phyloP scores from a whole-genome alignment of 2,797 vertebrate genomes.

The Pangasius larnaudii region DNA sequence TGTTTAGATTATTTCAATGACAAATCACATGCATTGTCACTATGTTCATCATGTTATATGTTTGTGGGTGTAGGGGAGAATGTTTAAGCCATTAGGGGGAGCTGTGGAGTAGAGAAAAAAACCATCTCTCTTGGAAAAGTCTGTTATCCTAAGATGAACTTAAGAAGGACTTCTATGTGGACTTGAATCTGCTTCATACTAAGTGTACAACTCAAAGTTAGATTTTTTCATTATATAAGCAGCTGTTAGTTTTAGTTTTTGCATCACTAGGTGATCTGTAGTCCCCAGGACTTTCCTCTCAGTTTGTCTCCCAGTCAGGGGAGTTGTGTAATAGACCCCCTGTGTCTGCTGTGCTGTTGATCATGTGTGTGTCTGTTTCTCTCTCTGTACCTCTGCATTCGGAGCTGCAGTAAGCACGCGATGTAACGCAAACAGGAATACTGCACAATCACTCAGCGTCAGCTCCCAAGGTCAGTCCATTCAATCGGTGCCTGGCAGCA shows the following conservation, averaged over 20 bases:
- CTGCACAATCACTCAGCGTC: conserved; percentile 49
- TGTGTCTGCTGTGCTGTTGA: neutral
- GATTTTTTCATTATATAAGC: neutral
- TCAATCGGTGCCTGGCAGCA: conserved; percentile 31
- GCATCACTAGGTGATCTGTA: neutral
- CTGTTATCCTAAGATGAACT: neutral
- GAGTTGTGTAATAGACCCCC: neutral
- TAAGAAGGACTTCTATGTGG: neutral
- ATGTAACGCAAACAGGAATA: conserved; percentile 46
- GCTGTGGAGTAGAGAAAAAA: neutral
- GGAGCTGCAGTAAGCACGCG: conserved; percentile 47
- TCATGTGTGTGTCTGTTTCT: neutral
- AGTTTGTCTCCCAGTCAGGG: conserved; percentile 7
- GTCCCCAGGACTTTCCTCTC: conserved; percentile 1
- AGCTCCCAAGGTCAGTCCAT: conserved; percentile 55
- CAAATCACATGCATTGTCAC: neutral
- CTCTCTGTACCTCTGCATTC: conserved; percentile 42
- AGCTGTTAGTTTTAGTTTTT: neutral
- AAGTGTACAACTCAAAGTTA: neutral
- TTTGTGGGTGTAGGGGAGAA: neutral
- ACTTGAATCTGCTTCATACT: neutral
- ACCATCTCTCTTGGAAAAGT: neutral
- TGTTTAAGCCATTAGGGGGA: neutral
- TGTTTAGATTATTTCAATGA: neutral
- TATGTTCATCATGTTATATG: neutral